These are phyloP conservation scores for Archivesica marissinica DNA, from an alignment of 1,140 invertebrate genomes.

Conservation along the genomic window DNA sequence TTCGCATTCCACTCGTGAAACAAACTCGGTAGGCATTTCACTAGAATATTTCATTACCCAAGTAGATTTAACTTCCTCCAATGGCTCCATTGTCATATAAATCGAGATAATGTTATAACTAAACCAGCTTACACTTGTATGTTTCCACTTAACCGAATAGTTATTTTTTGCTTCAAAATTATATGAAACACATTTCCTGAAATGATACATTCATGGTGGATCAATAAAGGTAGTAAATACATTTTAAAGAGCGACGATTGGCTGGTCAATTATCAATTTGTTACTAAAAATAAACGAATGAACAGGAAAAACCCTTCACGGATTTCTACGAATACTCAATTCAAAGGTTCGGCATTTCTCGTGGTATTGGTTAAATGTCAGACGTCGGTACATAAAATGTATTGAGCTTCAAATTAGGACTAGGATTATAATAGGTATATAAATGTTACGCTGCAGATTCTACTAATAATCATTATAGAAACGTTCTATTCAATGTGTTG, in stretches of 20 bases:
- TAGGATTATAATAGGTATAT: too few relatives aligned
- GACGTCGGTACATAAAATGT: too few relatives aligned
- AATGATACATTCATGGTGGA: not conserved
- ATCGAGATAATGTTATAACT: not conserved
- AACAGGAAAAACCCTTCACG: slow-evolving; percentile 16
- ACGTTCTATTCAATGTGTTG: too few relatives aligned
- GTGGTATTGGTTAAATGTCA: not conserved
- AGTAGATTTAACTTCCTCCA: slow-evolving; percentile 3
- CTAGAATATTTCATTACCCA: slow-evolving; percentile 36
- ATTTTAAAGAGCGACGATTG: too few relatives aligned
- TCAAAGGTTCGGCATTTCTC: not conserved
- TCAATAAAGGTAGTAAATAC: too few relatives aligned
- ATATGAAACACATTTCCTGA: slow-evolving; percentile 2
- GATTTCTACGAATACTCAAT: not conserved
- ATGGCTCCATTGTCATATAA: not conserved
- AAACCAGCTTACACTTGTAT: not conserved
- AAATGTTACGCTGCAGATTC: too few relatives aligned
- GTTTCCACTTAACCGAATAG: not conserved
- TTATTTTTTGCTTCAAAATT: not conserved
- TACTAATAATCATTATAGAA: too few relatives aligned
- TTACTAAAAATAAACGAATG: slow-evolving; percentile 4
- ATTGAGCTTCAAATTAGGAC: too few relatives aligned
- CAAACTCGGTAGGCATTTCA: slow-evolving; percentile 41
- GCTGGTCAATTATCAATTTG: not conserved
- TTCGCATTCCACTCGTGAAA: slow-evolving; percentile 58